Conservation (phyloP, 2,888 invertebrate genomes). For the Aspidiotus rigidus region DNA sequence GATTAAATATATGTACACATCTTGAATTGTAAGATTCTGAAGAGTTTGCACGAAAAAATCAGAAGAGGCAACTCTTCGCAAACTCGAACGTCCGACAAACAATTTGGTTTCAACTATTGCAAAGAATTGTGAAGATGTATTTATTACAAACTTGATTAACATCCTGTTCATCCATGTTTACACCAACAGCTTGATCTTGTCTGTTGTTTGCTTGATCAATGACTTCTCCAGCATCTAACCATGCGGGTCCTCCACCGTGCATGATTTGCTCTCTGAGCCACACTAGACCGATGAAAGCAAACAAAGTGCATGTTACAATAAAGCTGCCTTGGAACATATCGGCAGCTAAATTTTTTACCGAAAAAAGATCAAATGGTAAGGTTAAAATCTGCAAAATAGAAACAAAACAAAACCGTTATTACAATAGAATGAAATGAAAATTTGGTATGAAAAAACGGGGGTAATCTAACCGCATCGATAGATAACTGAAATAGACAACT, state of each 20-base stretch:
- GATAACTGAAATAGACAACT: constrained; percentile 85
- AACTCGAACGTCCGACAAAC: neutral
- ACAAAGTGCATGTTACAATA: constrained; percentile 90
- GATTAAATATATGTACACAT: too few relatives aligned
- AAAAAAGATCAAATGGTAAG: constrained; percentile 82
- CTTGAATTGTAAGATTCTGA: too few relatives aligned
- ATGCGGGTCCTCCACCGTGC: constrained; percentile 94
- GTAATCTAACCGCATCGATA: constrained; percentile 59
- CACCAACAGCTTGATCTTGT: constrained; percentile 41
- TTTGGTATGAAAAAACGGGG: neutral
- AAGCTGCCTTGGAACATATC: constrained; percentile 95
- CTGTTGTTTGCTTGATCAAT: constrained; percentile 13
- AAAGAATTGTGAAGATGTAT: neutral
- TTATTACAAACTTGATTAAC: constrained; percentile 36
- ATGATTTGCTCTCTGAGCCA: constrained; percentile 97
- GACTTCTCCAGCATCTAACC: constrained; percentile 56
- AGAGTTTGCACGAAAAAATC: too few relatives aligned
- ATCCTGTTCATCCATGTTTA: constrained; percentile 36
- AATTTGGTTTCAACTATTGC: neutral
- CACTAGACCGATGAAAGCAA: constrained; percentile 91
- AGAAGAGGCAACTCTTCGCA: too few relatives aligned
- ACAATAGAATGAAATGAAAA: neutral
- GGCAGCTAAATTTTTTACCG: constrained; percentile 81
- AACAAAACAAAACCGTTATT: neutral
- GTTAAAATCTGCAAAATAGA: constrained; percentile 52